Evolutionary conservation across 1,140 invertebrate genomes (phyloP).

Genomic region (Prorops nasuta): DNA sequence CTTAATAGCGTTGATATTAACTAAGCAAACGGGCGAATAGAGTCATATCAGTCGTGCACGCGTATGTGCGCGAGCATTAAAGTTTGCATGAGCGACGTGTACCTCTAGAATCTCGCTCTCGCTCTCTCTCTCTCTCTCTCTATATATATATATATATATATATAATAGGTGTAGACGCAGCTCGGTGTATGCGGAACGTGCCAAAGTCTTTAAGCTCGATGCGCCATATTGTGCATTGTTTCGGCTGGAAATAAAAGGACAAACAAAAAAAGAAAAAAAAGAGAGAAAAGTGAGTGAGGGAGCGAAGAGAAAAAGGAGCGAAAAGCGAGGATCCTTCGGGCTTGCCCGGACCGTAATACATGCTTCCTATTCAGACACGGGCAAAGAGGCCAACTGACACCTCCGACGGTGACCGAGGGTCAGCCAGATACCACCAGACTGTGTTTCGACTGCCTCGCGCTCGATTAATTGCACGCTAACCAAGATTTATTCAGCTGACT

Average conservation of each 20-base stretch:
- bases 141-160: no score
- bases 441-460: conserved; percentile 37
- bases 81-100: conserved; percentile 13
- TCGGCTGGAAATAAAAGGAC: no score
- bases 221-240: no score
- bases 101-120: no score
- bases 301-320: conserved; percentile 1
- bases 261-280: conserved; percentile 10
- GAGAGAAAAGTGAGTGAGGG: conserved; percentile 1
- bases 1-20: conserved; percentile 37
- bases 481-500: conserved; percentile 40
- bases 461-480: conserved; percentile 41
- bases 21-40: conserved; percentile 32
- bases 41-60: conserved; percentile 24
- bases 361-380: background rate
- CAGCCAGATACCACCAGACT: conserved; percentile 35
- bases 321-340: no score
- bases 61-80: conserved; percentile 12
- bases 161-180: no score
- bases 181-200: conserved; percentile 14
- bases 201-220: conserved; percentile 12
- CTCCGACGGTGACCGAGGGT: conserved; percentile 34
- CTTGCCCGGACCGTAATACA: no score
- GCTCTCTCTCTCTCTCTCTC: no score
- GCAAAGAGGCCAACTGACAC: conserved; percentile 18